Conservation (phyloP, 2,888 invertebrate genomes). For the Ligdia adustata region DNA sequence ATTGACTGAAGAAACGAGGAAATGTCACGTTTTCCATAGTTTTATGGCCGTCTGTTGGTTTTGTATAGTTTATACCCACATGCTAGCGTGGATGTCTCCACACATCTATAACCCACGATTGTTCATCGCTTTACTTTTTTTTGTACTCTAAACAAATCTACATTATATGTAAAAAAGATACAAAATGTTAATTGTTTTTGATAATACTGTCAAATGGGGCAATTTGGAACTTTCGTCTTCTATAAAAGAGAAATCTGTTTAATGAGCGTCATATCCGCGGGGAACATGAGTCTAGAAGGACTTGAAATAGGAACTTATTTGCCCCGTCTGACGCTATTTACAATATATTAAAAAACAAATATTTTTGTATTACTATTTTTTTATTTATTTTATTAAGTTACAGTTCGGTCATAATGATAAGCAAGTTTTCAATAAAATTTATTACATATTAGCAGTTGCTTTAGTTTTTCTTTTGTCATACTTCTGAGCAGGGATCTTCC, state of each 20-base stretch:
- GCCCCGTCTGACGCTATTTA: too few relatives aligned
- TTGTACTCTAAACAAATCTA: constrained; percentile 18
- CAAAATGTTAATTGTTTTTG: too few relatives aligned
- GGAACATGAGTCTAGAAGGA: too few relatives aligned
- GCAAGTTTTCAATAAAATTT: constrained; percentile 73
- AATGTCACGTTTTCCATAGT: constrained; percentile 1
- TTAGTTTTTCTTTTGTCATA: not conserved
- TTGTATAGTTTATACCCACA: constrained; percentile 36
- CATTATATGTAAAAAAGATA: too few relatives aligned
- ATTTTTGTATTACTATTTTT: constrained; percentile 72
- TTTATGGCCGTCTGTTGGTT: constrained; percentile 31
- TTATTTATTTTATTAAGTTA: constrained; percentile 60
- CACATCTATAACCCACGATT: constrained; percentile 37
- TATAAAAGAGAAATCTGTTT: too few relatives aligned
- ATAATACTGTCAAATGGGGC: too few relatives aligned
- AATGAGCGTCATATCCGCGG: too few relatives aligned
- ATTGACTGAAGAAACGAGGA: constrained; percentile 51
- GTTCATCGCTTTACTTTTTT: constrained; percentile 33
- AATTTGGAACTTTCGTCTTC: too few relatives aligned
- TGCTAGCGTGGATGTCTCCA: constrained; percentile 23
- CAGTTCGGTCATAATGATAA: constrained; percentile 49
- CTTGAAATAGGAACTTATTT: too few relatives aligned
- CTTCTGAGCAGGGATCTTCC: too few relatives aligned
- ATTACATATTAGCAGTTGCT: constrained; percentile 47
- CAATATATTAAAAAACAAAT: constrained; percentile 66